Evolutionary conservation across 2,797 vertebrate genomes (phyloP), one percentile per base, ranked within the genome.

Genomic region (Neopelma chrysocephalum): DNA sequence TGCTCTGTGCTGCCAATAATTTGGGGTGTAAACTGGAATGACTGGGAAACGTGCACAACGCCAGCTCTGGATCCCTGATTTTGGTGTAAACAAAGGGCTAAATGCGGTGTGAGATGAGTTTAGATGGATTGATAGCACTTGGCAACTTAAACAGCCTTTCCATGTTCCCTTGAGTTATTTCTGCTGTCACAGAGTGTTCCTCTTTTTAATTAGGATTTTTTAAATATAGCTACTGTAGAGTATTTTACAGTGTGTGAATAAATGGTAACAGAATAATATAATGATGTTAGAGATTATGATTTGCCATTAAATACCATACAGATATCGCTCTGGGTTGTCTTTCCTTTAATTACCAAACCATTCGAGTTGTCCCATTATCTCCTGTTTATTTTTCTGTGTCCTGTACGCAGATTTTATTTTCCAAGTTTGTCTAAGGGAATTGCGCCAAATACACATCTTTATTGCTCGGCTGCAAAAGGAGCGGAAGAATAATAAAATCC

Each of bases 221-320:
- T 11, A 84, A 90, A 36, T 85, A 51, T 23, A 87, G 75, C 82
- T 94, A 75, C 34, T 92, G 25, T 90, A 77, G 92, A 69, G 18
- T 77, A 75, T 91, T 96, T 93, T 82, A 87, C 89, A 75, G 18
- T 78, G 50, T 82, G 84, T 92, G 83, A 82, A 79, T 62, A 92
- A 82, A 77, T 62, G 57, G 80, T 94, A 93, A 82, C 56, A 94
- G 92, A 95, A 94, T 94, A 88, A 94, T 87, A 64, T 93, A 93
- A 93, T 81, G 32, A 71, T 78, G 68, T 82, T 89, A 89, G 87
- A 92, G 57, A 80, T 15, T 72, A 56, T 34, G 94, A 89, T 69
- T 87, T 96, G 61, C 54, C 73, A 97, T 97, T 97, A 97, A 97
- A 97, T 58, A 62, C 58, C 82, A 73, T 23, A 65, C 48, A 90